Evolutionary conservation across 2,113 vertebrate species (phyloP).

Genomic region (Gallinago media): DNA sequence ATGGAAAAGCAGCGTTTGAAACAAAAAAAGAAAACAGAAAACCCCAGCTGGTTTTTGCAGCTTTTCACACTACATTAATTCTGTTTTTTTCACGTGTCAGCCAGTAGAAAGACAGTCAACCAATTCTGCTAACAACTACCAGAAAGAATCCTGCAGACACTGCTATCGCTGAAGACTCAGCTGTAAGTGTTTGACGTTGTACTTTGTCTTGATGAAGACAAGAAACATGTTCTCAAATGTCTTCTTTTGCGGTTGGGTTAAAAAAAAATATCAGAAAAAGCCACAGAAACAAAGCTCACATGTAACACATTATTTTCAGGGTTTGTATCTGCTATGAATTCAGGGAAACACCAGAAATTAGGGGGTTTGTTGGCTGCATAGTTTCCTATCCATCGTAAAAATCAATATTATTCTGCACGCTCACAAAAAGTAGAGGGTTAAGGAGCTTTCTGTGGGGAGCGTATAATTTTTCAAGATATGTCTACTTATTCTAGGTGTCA

Average conservation of each 20-base stretch:
- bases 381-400: slow-evolving; percentile 8
- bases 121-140: not conserved
- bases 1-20: not conserved
- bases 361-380: not conserved
- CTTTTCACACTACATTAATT: not conserved
- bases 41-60: not conserved
- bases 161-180: not conserved
- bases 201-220: not conserved
- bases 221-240: not conserved
- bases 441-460: not conserved
- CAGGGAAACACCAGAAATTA: slow-evolving; percentile 23
- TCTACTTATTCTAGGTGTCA: not conserved
- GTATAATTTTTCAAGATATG: slow-evolving; percentile 26
- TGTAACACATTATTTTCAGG: not conserved
- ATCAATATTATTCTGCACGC: not conserved
- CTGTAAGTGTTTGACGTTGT: not conserved
- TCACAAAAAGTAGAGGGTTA: not conserved
- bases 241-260: not conserved
- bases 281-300: not conserved
- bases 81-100: not conserved
- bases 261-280: not conserved
- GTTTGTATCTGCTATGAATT: not conserved
- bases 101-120: not conserved
- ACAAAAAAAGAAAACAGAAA: not conserved
- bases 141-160: not conserved